These are phyloP conservation scores for Phytoseiulus persimilis DNA, from an alignment of 2,888 invertebrate genomes.

Conservation along the genomic window DNA sequence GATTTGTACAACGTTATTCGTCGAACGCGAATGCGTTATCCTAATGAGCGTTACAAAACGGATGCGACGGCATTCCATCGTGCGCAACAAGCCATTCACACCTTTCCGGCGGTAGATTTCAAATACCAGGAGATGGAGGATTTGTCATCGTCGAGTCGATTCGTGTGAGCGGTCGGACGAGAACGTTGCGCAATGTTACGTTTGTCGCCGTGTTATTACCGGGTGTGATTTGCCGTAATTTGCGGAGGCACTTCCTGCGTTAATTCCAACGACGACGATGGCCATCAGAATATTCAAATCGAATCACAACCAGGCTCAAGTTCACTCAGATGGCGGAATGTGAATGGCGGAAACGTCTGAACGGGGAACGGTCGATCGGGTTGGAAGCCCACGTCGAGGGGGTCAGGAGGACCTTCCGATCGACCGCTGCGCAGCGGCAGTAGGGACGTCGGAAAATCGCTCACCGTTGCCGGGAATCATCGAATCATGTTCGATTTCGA, in stretches of 20 bases:
- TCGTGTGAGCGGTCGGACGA: too few relatives aligned
- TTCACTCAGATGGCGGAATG: not conserved
- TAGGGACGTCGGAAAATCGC: too few relatives aligned
- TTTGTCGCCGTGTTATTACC: not conserved
- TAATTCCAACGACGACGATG: too few relatives aligned
- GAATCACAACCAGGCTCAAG: not conserved
- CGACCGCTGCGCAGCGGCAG: too few relatives aligned
- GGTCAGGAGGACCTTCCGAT: too few relatives aligned
- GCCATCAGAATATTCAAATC: not conserved
- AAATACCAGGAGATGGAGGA: not conserved
- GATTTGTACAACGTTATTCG: too few relatives aligned
- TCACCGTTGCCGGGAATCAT: too few relatives aligned
- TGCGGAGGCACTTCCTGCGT: not conserved
- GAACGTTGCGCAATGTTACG: too few relatives aligned
- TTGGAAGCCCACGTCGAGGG: too few relatives aligned
- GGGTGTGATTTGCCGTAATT: not conserved
- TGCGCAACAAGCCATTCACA: not conserved
- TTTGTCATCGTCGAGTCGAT: not conserved
- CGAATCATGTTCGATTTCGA: not conserved
- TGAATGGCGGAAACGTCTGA: not conserved
- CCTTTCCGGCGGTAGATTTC: not conserved
- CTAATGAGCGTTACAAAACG: not conserved
- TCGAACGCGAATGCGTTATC: too few relatives aligned
- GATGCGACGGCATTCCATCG: not conserved
- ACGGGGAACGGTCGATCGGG: too few relatives aligned